These are phyloP conservation scores for Nasua narica DNA, from an alignment of 2,797 vertebrate genomes.

Conservation along the genomic window DNA sequence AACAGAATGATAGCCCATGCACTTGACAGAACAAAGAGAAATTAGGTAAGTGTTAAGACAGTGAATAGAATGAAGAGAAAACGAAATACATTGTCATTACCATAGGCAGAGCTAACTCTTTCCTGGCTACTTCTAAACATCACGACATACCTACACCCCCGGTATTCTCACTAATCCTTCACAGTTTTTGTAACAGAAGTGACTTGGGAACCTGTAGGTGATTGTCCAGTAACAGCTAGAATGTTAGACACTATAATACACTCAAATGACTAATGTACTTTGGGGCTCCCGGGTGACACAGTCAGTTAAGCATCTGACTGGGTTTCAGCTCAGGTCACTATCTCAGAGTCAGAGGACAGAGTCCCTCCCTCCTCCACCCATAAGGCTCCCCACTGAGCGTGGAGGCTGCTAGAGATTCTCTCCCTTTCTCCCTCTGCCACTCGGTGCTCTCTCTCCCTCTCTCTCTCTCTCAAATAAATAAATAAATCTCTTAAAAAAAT, in stretches of 20 bases:
- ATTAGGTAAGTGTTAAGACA: background rate
- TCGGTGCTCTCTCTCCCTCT: background rate
- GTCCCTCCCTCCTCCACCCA: too few relatives aligned
- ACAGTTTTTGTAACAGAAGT: background rate
- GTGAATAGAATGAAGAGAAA: background rate
- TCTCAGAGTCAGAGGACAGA: background rate
- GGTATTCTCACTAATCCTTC: background rate
- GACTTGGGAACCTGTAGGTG: background rate
- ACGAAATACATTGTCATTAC: background rate
- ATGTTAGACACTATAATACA: background rate
- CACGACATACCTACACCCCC: background rate
- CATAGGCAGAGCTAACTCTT: background rate
- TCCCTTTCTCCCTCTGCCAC: background rate
- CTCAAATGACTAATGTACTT: background rate
- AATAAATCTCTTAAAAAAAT: background rate
- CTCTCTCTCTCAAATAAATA: background rate
- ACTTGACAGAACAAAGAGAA: background rate
- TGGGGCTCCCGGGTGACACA: background rate
- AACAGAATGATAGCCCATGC: background rate
- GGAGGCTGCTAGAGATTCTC: background rate
- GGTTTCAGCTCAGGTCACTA: background rate
- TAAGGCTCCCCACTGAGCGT: background rate
- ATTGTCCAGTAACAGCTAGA: background rate
- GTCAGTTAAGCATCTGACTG: background rate
- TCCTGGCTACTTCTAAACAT: background rate